phyloP scores from a whole-genome alignment of 1,140 invertebrate genomes.

The Drosophila arawakana region DNA sequence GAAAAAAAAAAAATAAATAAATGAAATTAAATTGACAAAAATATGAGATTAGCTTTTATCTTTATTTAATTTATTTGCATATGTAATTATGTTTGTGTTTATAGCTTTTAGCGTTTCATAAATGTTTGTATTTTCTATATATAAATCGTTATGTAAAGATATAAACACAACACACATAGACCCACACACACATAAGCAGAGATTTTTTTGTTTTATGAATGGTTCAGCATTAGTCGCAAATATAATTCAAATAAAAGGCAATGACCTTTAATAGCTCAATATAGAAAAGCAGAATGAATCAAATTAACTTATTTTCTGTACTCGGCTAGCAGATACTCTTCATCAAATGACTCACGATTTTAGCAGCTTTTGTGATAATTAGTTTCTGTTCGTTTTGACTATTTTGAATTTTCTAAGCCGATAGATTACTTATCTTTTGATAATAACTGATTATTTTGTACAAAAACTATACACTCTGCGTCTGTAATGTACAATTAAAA shows the following conservation, averaged over 20 bases:
- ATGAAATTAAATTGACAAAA: background rate
- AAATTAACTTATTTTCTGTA: constrained; percentile 12
- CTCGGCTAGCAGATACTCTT: constrained; percentile 11
- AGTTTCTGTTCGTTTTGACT: no score
- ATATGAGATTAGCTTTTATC: background rate
- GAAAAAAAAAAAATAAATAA: background rate
- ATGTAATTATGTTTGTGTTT: background rate
- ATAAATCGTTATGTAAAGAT: background rate
- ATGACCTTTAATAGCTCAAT: constrained; percentile 32
- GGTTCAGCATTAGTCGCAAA: constrained; percentile 18
- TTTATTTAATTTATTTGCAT: constrained; percentile 2
- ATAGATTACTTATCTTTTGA: no score
- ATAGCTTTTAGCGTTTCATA: background rate
- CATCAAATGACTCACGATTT: background rate
- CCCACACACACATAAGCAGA: background rate
- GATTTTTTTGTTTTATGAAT: constrained; percentile 31
- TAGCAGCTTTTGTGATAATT: background rate
- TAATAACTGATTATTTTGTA: no score
- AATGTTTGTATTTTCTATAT: background rate
- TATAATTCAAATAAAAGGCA: constrained; percentile 30
- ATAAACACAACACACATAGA: constrained; percentile 4
- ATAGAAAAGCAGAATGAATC: constrained; percentile 35
- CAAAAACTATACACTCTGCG: no score
- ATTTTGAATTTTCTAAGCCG: no score
- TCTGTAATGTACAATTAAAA: no score